These are phyloP conservation scores for Chlorocebus sabaeus DNA, from an alignment of 2,113 vertebrate species.

Conservation along the genomic window DNA sequence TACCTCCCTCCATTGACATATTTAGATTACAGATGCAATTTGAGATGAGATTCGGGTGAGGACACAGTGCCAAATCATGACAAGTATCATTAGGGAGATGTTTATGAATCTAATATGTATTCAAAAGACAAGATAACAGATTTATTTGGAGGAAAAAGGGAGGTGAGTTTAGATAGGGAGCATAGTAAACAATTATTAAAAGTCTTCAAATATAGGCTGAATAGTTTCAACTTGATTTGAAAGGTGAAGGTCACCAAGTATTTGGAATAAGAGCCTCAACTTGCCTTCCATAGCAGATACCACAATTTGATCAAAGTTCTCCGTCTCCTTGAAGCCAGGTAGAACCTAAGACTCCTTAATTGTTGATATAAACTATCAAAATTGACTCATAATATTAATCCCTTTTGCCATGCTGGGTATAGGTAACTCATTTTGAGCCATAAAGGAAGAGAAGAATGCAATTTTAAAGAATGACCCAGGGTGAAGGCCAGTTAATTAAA, in stretches of 20 bases:
- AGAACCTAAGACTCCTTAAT: background rate
- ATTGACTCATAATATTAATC: background rate
- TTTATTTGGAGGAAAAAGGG: background rate
- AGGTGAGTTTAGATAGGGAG: background rate
- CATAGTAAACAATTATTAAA: background rate
- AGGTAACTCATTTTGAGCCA: background rate
- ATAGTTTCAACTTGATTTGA: background rate
- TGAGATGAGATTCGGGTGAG: too few species aligned
- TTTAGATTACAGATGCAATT: too few species aligned
- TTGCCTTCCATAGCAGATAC: background rate
- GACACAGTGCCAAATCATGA: too few species aligned
- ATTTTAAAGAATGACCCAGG: background rate
- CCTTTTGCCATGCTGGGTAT: background rate
- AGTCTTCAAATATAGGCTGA: background rate
- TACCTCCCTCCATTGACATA: too few species aligned
- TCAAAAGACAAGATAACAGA: background rate
- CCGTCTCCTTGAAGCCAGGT: background rate
- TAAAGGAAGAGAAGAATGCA: background rate
- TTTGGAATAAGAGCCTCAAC: background rate
- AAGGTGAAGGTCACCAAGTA: background rate
- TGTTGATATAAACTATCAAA: background rate
- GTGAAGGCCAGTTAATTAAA: background rate
- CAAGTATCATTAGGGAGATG: background rate
- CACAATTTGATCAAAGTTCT: background rate
- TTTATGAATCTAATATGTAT: background rate